These are phyloP conservation scores for Myotis lucifugus DNA, from an alignment of 2,113 vertebrate species.

Conservation along the genomic window DNA sequence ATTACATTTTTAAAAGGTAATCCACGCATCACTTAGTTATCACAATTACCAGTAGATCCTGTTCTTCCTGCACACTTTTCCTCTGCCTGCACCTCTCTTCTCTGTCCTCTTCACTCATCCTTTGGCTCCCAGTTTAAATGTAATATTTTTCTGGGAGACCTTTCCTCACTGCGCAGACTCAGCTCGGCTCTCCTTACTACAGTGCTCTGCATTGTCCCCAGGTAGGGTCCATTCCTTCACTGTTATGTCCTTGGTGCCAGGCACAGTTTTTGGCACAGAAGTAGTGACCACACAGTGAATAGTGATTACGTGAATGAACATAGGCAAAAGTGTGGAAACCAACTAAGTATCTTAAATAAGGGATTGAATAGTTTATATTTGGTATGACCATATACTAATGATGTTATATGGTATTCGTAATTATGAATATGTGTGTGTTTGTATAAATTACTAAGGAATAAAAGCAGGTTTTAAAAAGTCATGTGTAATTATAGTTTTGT, in stretches of 20 bases:
- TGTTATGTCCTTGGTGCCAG: not conserved
- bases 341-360: slow-evolving; percentile 7
- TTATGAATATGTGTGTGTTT: not conserved
- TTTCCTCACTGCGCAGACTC: not conserved
- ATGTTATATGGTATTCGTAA: not conserved
- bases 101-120: not conserved
- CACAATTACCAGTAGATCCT: not conserved
- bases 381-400: not conserved
- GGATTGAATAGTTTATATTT: not conserved
- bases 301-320: not conserved
- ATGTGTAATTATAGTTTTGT: not conserved
- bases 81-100: not conserved
- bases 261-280: not conserved
- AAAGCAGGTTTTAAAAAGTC: slow-evolving; percentile 1
- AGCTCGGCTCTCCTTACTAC: not conserved
- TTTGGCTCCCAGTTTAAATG: not conserved
- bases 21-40: not conserved
- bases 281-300: not conserved
- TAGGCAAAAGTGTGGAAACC: not conserved
- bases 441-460: not conserved
- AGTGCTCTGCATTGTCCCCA: not conserved
- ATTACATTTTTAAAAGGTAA: not conserved
- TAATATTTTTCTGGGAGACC: not conserved
- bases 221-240: not conserved
- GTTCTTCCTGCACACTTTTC: not conserved